Base-by-base conservation (phyloP, 2,888 invertebrate species). In the Eupithecia subumbrata region DNA sequence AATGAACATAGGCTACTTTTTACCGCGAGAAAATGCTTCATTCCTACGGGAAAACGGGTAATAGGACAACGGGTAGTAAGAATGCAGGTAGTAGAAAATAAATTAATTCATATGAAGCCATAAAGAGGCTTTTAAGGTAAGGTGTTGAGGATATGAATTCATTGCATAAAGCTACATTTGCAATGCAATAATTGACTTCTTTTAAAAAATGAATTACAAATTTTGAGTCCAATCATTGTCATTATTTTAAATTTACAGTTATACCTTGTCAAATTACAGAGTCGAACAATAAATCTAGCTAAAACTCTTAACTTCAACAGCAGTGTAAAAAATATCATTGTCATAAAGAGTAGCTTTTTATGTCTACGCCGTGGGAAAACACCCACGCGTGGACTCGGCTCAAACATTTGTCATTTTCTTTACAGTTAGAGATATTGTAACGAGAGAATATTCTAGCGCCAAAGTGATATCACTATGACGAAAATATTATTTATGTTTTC, bases 281-380 rank as follows among this genome's bases (percentile, higher is more conserved):
- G 64, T 75, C 71, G 25, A 64, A 56, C 76, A 69, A 84, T 87
- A 84, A 84, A 85, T 87, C 84, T 81, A 63, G 73, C 81, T 77
- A 85, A 87, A 84, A 82, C 83, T 82, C 80, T 82, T 84, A 82
- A 80, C 75, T 79, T 82, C 80, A 73, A 77, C 79, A 80, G 82
- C 83, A 85, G 77, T 73, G 82, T 83, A 82, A 85, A 79, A 78
- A 82, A 83, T 84, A 84, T 84, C 80, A 83, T 80, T 81, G 82
- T 82, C 80, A 81, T 76, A 77, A 76, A 79, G 77, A 64, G 52
- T 77, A 79, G 79, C 76, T 76, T 80, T 69, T 79, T 82, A 84
- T 84, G 84, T 83, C 81, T 77, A 81, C 83, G 84, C 83, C 87
- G 87, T 88, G 87, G 80, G 87, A 88, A 87, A 76, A 75, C 82